phyloP scores from a whole-genome alignment of 1,140 invertebrate species.

The Acromyrmex heyeri region DNA sequence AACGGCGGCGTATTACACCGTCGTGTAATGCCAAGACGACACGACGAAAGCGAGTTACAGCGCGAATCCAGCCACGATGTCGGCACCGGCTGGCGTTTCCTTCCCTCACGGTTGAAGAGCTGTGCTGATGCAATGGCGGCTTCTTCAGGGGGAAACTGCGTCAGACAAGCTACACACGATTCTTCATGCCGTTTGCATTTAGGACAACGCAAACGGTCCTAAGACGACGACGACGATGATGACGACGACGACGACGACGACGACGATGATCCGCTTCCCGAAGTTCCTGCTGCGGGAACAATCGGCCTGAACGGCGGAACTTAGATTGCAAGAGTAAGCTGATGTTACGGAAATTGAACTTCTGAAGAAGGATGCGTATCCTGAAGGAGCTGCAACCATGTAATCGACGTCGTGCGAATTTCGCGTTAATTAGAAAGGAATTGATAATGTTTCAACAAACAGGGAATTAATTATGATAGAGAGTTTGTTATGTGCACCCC shows the following conservation, averaged over 20 bases:
- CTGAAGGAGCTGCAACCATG: conserved; percentile 32
- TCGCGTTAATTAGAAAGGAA: conserved; percentile 50
- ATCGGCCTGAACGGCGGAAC: conserved; percentile 68
- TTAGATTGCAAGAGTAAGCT: conserved; percentile 72
- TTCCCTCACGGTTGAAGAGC: conserved; percentile 52
- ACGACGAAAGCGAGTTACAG: conserved; percentile 58
- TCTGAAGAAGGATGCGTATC: conserved; percentile 49
- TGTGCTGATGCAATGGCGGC: conserved; percentile 42
- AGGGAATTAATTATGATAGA: conserved; percentile 54
- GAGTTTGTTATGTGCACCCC: conserved; percentile 3
- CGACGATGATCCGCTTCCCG: conserved; percentile 54
- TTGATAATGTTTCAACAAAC: conserved; percentile 43
- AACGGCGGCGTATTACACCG: conserved; percentile 58
- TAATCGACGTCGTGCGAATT: conserved; percentile 55
- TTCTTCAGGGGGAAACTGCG: conserved; percentile 54
- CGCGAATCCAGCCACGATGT: conserved; percentile 59
- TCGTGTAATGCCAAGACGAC: conserved; percentile 54
- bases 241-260: conserved; percentile 29
- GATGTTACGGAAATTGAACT: conserved; percentile 74
- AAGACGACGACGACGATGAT: conserved; percentile 35
- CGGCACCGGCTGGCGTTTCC: conserved; percentile 61
- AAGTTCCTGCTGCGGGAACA: conserved; percentile 63
- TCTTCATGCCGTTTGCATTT: conserved; percentile 60
- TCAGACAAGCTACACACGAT: conserved; percentile 60
- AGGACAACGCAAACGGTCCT: conserved; percentile 51